Evolutionary conservation across 2,888 invertebrate genomes (phyloP), one percentile per base, ranked within the genome.

Genomic region (Heliconius hortense): DNA sequence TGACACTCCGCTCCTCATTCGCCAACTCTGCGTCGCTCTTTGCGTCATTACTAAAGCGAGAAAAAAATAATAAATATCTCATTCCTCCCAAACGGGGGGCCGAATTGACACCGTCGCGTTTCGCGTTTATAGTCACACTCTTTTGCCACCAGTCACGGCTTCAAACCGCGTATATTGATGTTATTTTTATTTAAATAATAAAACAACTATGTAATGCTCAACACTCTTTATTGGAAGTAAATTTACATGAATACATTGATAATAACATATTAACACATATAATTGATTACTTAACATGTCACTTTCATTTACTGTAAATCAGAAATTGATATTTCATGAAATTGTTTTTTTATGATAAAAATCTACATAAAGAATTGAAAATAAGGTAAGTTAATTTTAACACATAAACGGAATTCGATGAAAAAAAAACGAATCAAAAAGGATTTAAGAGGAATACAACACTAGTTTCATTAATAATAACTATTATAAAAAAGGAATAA

Each of bases 171-270:
- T 35, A n/a, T 10, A n/a, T n/a, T 56, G n/a, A 7, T 8, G 56
- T 56, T 59, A 39, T 39, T 35, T 18, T 7, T 35, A 28, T 48
- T 56, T 5, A 15, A n/a, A 48, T 28, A 48, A 74, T n/a, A 69
- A 39, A 21, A 43, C 74, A 26, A 24, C 60, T 21, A 28, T 39
- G 48, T 74, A 81, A 87, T 90, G 89, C 89, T 88, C 87, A 84
- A 82, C 86, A 90, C 86, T 89, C 85, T 91, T 90, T 91, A 90
- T 86, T 86, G 68, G 83, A 86, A 84, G 81, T 82, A 84, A 86
- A 83, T 79, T 81, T 79, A 82, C 83, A 82, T 82, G 79, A 83
- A 82, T 77, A 78, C 76, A 80, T 72, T 74, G 76, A 72, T 26
- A 74, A 76, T 77, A 78, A 74, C 69, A 76, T 70, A 75, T 73